Conservation (phyloP, 2,888 invertebrate species). For the Drosophila borealis region DNA sequence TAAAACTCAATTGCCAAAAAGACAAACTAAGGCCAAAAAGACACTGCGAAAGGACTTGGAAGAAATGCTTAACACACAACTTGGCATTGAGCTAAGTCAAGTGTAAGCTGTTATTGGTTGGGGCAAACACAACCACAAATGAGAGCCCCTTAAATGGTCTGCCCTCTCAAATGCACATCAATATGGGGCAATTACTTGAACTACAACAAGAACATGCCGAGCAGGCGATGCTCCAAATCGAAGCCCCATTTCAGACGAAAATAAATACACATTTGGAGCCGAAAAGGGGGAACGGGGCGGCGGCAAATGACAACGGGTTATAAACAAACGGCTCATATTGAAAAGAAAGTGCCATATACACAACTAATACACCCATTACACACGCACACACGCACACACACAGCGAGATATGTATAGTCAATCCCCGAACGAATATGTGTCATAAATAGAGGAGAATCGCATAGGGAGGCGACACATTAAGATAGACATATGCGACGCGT, state of each 20-base stretch:
- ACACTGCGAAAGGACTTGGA: not conserved
- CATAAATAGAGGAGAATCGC: slow-evolving; percentile 35
- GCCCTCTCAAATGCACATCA: slow-evolving; percentile 48
- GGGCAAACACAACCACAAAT: slow-evolving; percentile 48
- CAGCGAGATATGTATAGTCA: slow-evolving; percentile 13
- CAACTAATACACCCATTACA: slow-evolving; percentile 37
- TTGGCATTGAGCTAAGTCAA: slow-evolving; percentile 20
- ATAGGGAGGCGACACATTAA: slow-evolving; percentile 12
- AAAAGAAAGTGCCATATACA: slow-evolving; percentile 53
- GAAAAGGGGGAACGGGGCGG: not conserved
- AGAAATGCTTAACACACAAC: slow-evolving; percentile 2
- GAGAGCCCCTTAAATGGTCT: slow-evolving; percentile 24
- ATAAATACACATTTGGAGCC: slow-evolving; percentile 39
- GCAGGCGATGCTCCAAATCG: not conserved
- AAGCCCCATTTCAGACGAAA: slow-evolving; percentile 20
- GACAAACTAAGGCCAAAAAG: no score
- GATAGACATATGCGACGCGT: slow-evolving; percentile 64
- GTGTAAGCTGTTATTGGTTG: slow-evolving; percentile 38
- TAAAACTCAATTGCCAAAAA: slow-evolving; percentile 15
- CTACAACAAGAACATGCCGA: slow-evolving; percentile 17
- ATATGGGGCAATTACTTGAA: slow-evolving; percentile 51
- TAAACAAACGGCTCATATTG: slow-evolving; percentile 60
- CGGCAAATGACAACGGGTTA: slow-evolving; percentile 54
- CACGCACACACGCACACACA: slow-evolving; percentile 15
- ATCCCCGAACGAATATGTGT: slow-evolving; percentile 39